Percentiles rank a stretch among this genome's conserved stretches.
phyloP scores from a whole-genome alignment of 2,113 vertebrate species.

The Delphinus delphis region DNA sequence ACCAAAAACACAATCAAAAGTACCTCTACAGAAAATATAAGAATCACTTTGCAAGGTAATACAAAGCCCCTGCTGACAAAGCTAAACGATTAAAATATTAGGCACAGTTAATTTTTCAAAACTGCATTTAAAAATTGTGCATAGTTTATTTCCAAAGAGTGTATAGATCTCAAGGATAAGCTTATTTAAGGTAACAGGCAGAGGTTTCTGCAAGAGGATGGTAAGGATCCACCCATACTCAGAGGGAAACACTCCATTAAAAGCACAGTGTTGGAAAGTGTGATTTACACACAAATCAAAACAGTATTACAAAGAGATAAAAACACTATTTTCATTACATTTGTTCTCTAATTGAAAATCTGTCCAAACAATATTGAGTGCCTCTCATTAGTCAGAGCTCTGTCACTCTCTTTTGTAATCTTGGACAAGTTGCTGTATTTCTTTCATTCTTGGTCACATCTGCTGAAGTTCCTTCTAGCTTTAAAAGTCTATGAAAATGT shows the following conservation, averaged over 20 bases:
- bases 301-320: neutral
- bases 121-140: neutral
- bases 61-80: neutral
- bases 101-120: neutral
- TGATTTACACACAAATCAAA: neutral
- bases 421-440: neutral
- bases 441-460: neutral
- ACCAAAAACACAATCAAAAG: neutral
- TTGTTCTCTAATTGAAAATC: slow-evolving; percentile 36
- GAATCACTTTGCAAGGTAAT: slow-evolving; percentile 5
- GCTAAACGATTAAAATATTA: neutral
- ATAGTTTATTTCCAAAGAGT: neutral
- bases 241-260: neutral
- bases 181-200: slow-evolving; percentile 14
- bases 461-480: neutral
- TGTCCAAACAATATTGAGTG: neutral
- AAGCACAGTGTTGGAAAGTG: neutral
- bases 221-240: neutral
- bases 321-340: neutral
- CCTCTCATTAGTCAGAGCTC: neutral
- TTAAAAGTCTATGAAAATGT: neutral
- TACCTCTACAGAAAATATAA: neutral
- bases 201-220: neutral
- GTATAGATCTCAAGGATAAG: neutral
- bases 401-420: neutral